Conservation (phyloP, 1,140 invertebrate genomes). For the Bombus pyrosoma region DNA sequence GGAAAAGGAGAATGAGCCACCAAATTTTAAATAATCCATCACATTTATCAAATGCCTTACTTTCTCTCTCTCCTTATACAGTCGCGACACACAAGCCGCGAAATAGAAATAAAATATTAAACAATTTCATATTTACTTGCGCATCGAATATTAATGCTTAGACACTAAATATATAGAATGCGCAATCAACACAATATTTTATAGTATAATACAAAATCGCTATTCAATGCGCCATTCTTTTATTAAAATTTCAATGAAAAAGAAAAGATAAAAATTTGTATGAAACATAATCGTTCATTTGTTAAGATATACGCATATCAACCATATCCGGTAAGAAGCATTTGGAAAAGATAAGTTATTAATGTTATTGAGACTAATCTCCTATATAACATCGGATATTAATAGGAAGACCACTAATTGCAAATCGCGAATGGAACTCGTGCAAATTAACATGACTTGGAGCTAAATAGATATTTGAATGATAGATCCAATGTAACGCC, state of each 20-base stretch:
- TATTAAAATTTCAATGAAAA: background rate
- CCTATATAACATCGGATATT: background rate
- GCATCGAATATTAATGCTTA: slow-evolving; percentile 23
- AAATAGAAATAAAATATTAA: slow-evolving; percentile 9
- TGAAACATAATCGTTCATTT: background rate
- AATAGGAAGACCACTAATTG: slow-evolving; percentile 27
- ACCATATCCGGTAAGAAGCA: slow-evolving; percentile 2
- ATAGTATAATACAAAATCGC: slow-evolving; percentile 4
- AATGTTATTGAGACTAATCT: background rate
- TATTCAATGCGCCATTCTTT: background rate
- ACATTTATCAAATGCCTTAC: background rate
- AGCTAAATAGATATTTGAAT: background rate
- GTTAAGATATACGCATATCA: slow-evolving; percentile 11
- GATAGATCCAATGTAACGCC: background rate
- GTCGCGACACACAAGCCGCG: background rate
- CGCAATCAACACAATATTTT: background rate
- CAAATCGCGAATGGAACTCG: background rate
- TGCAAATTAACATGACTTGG: background rate
- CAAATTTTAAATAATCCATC: background rate
- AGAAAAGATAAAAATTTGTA: background rate
- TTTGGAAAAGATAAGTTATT: background rate
- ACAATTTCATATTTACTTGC: slow-evolving; percentile 5
- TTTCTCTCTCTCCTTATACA: background rate
- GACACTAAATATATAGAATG: slow-evolving; percentile 1
- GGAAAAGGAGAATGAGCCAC: slow-evolving; percentile 41